phyloP scores from a whole-genome alignment of 2,797 vertebrate species.

The Sebastes nivosus region DNA sequence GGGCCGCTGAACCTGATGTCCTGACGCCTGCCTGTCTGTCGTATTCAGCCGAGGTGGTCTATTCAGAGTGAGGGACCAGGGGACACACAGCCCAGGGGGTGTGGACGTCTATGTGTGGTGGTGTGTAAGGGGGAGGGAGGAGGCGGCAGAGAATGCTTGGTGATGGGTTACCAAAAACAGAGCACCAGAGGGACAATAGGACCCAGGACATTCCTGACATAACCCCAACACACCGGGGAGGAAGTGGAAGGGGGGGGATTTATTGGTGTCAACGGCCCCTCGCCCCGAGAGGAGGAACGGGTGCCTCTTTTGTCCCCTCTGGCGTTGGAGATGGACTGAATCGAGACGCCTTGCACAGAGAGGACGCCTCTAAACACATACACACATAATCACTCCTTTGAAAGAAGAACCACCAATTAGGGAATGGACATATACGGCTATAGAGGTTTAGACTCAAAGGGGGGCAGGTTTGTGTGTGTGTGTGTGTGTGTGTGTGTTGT shows the following conservation, averaged over 20 bases:
- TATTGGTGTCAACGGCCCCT: constrained; percentile 83
- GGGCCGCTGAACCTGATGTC: constrained; percentile 77
- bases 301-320: constrained; percentile 81
- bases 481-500: constrained; percentile 26
- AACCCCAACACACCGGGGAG: constrained; percentile 83
- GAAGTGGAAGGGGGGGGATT: constrained; percentile 79
- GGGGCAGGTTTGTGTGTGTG: constrained; percentile 32
- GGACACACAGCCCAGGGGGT: constrained; percentile 70
- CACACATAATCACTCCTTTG: constrained; percentile 74
- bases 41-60: constrained; percentile 82
- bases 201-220: constrained; percentile 84
- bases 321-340: constrained; percentile 78
- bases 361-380: constrained; percentile 76
- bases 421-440: constrained; percentile 72
- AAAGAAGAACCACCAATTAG: constrained; percentile 82
- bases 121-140: constrained; percentile 69
- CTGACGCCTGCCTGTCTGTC: constrained; percentile 83
- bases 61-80: constrained; percentile 80
- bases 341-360: constrained; percentile 72
- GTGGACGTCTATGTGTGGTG: constrained; percentile 48
- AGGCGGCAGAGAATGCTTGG: constrained; percentile 76
- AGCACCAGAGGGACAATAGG: constrained; percentile 76
- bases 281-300: constrained; percentile 73
- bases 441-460: constrained; percentile 62
- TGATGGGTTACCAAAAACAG: constrained; percentile 84